A percentile compares a stretch with the other conserved stretches of the same genome.
Evolutionary conservation across 2,888 invertebrate species (phyloP).

Genomic region (Dinocampus coccinellae): DNA sequence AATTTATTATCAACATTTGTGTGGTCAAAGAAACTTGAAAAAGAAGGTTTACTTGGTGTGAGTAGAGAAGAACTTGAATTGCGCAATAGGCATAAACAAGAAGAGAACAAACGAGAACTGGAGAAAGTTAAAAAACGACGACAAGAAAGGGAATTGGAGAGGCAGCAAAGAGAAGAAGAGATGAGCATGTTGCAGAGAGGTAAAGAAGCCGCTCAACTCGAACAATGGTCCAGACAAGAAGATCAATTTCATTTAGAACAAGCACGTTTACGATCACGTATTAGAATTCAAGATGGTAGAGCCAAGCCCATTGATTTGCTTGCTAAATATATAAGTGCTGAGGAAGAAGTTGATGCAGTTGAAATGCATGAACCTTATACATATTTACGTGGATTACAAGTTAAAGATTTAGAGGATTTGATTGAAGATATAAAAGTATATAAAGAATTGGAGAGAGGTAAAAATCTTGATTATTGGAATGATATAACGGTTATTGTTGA

Average conservation of each 20-base stretch:
- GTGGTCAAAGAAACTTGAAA: conserved; percentile 96
- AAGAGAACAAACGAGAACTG: conserved; percentile 91
- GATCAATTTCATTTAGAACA: conserved; percentile 98
- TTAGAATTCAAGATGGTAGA: conserved; percentile 95
- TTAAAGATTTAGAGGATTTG: conserved; percentile 94
- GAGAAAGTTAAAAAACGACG: conserved; percentile 94
- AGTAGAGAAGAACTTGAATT: conserved; percentile 85
- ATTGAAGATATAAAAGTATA: conserved; percentile 97
- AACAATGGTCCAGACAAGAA: conserved; percentile 96
- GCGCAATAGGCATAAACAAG: conserved; percentile 86
- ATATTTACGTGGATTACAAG: conserved; percentile 90
- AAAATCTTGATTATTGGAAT: conserved; percentile 93
- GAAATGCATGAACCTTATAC: conserved; percentile 99
- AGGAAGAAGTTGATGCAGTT: conserved; percentile 90
- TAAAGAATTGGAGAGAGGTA: conserved; percentile 90
- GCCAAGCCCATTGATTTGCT: conserved; percentile 98
- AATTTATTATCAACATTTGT: conserved; percentile 95
- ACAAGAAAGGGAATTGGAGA: conserved; percentile 88
- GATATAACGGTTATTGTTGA: conserved; percentile 96
- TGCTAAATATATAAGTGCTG: conserved; percentile 94
- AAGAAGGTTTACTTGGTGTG: conserved; percentile 87
- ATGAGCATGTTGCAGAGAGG: conserved; percentile 87
- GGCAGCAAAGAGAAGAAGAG: conserved; percentile 85
- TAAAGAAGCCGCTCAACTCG: conserved; percentile 90
- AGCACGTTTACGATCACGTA: conserved; percentile 91